Evolutionary conservation across 2,113 vertebrate genomes (phyloP), one percentile per base, ranked within the genome.

Genomic region (Triplophysa tibetana): DNA sequence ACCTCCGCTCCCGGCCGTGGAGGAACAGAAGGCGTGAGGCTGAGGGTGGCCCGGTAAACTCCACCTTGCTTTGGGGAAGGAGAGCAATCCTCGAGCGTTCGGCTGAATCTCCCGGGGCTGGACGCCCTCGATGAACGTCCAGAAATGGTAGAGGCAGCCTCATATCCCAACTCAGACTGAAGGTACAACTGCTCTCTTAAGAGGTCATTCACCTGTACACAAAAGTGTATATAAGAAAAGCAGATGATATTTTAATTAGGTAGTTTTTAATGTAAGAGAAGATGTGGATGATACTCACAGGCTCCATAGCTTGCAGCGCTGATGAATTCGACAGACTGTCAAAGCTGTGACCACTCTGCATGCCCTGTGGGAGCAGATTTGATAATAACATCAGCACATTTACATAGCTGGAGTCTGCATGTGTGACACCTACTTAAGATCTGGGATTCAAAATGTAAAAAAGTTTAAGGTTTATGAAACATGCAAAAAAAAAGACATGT

Each of bases 171-270:
- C 87, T 98, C 95, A 29, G 95, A 95, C 83, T 95, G 96, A 82
- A 98, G 93, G 85, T 92, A 93, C 23, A 95, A 92, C 87, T 98
- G 97, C 78, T 99, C 98, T 86, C 93, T 92, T 84, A 98, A 94
- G 65, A 98, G 93, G 83, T 98, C 95, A 0, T 93, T 95, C 75
- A 98, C 93, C 98, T 99, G 87, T 66, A 60, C 19, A 54, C 52
- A 73, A 17, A 73, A 66, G 75, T n/a, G 16, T 19, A 13, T 14
- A 43, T 48, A 13, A 29, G 21, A n/a, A 69, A 14, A 21, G 16
- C 6, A 54, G 11, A 21, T 62, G n/a, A 61, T 61, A 33, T 33
- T 6, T 38, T 21, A 54, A 54, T 21, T 26, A n/a, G 52, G 10
- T 13, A 58, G 33, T 16, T 33, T 77, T 56, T 54, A 54, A 60